Conservation (phyloP, 2,113 vertebrate species). For the Heptranchias perlo region DNA sequence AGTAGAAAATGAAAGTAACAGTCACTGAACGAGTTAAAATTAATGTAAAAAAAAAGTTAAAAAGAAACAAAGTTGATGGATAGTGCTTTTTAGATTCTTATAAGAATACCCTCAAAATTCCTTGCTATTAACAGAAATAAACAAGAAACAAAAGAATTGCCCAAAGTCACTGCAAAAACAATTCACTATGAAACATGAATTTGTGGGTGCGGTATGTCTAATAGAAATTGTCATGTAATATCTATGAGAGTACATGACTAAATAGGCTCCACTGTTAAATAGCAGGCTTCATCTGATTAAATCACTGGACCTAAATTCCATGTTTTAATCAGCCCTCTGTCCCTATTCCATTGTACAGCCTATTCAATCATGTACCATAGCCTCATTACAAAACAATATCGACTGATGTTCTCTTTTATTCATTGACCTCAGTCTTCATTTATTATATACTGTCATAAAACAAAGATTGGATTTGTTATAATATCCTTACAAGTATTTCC, state of each 20-base stretch:
- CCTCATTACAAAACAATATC: constrained; percentile 25
- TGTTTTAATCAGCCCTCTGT: constrained; percentile 1
- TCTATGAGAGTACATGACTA: background rate
- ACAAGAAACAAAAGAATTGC: background rate
- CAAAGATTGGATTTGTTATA: constrained; percentile 25
- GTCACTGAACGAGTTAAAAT: background rate
- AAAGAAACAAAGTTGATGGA: background rate
- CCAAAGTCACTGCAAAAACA: background rate
- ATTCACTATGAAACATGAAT: background rate
- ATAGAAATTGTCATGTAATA: background rate
- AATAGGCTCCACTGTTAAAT: background rate
- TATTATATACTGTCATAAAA: constrained; percentile 4
- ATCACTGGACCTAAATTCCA: background rate
- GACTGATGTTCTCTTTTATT: constrained; percentile 10
- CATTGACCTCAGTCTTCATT: background rate
- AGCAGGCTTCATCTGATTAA: background rate
- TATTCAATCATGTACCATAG: background rate
- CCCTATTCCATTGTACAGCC: background rate
- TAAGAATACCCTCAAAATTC: background rate
- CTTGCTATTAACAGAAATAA: background rate
- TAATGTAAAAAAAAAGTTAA: background rate
- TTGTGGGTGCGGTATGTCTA: background rate
- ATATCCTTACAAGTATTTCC: background rate
- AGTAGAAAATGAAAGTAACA: background rate
- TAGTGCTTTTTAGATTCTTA: background rate